These are phyloP conservation scores for Polydesmus complanatus DNA, from an alignment of 2,888 invertebrate species.

Conservation along the genomic window DNA sequence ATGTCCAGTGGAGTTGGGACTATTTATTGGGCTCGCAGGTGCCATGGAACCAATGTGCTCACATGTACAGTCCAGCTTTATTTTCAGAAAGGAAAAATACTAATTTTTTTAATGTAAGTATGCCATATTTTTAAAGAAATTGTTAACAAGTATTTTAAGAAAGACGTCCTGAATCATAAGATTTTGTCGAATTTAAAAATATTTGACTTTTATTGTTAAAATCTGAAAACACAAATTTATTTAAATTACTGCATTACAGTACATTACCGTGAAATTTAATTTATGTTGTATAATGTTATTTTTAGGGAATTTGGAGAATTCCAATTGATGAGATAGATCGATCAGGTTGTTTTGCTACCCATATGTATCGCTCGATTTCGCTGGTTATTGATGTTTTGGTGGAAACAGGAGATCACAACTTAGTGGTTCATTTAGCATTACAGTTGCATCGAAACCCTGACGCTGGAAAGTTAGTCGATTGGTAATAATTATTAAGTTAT, in stretches of 20 bases:
- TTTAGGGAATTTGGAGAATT: slow-evolving; percentile 77
- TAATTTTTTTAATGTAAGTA: slow-evolving; percentile 73
- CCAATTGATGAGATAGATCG: slow-evolving; percentile 80
- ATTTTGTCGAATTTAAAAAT: no score
- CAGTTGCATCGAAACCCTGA: slow-evolving; percentile 70
- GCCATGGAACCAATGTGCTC: slow-evolving; percentile 21
- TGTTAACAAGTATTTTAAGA: no score
- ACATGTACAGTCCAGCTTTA: slow-evolving; percentile 56
- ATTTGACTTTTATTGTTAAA: no score
- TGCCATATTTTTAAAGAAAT: no score
- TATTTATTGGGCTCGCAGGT: slow-evolving; percentile 29
- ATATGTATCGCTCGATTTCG: slow-evolving; percentile 71
- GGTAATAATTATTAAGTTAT: not conserved
- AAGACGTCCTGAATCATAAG: no score
- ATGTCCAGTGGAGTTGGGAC: slow-evolving; percentile 30
- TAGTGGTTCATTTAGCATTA: slow-evolving; percentile 61
- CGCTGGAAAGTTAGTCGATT: slow-evolving; percentile 33
- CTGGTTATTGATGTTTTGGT: slow-evolving; percentile 67
- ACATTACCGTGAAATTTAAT: no score
- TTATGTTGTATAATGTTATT: slow-evolving; percentile 6
- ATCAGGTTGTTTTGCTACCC: slow-evolving; percentile 78
- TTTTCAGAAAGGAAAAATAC: slow-evolving; percentile 69
- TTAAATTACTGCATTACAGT: no score
- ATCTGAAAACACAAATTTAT: no score
- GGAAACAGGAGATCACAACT: slow-evolving; percentile 62